phyloP scores from a whole-genome alignment of 2,113 vertebrate species.

The Rhombomys opimus region DNA sequence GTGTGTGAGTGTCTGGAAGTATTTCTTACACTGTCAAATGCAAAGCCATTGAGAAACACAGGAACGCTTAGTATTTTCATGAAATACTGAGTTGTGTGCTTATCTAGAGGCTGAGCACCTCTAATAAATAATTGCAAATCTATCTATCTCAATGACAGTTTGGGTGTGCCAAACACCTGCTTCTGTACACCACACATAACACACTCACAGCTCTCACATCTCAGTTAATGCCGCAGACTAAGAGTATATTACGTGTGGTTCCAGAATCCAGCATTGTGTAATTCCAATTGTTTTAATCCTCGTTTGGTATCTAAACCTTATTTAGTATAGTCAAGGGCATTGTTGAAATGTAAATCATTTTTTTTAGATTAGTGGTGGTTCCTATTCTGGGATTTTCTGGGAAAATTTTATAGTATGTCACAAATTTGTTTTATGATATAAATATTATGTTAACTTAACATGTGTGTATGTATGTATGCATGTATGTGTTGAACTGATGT shows the following conservation, averaged over 20 bases:
- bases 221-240: not conserved
- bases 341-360: slow-evolving; percentile 16
- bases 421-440: not conserved
- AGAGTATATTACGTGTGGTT: not conserved
- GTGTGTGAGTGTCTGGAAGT: not conserved
- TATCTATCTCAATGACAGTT: not conserved
- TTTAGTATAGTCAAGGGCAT: not conserved
- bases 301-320: not conserved
- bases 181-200: not conserved
- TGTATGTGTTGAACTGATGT: not conserved
- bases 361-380: not conserved
- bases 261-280: not conserved
- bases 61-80: not conserved
- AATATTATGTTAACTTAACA: not conserved
- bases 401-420: not conserved
- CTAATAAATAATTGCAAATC: not conserved
- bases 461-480: not conserved
- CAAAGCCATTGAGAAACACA: slow-evolving; percentile 26
- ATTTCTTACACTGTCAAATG: slow-evolving; percentile 19
- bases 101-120: not conserved
- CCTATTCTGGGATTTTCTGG: not conserved
- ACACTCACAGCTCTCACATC: not conserved
- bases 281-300: not conserved
- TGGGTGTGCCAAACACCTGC: not conserved
- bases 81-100: not conserved